Conservation (phyloP, 2,888 invertebrate species). For the Drosophila ustulata region DNA sequence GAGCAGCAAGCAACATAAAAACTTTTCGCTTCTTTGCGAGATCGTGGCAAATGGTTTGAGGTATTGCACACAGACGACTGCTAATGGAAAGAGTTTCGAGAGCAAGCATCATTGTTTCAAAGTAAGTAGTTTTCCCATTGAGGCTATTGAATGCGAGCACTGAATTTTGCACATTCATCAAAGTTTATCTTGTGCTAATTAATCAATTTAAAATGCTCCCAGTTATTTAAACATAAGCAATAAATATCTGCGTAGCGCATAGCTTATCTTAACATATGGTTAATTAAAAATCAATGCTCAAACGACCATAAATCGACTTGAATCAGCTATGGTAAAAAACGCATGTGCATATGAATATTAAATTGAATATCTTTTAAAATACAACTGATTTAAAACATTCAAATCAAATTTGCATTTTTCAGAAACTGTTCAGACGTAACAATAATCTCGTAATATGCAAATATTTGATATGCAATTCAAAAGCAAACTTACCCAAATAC, state of each 20-base stretch:
- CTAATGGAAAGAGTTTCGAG: constrained; percentile 14
- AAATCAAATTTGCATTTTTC: constrained; percentile 24
- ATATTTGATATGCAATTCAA: constrained; percentile 24
- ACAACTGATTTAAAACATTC: constrained; percentile 11
- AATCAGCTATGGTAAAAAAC: background rate
- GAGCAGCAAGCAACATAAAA: constrained; percentile 39
- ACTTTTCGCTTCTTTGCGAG: constrained; percentile 8
- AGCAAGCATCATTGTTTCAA: constrained; percentile 10
- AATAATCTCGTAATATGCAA: constrained; percentile 19
- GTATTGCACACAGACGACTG: constrained; percentile 2
- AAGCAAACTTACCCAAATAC: constrained; percentile 28
- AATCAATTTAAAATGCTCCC: background rate
- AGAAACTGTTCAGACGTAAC: constrained; percentile 8
- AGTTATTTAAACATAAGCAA: background rate
- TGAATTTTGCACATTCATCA: background rate
- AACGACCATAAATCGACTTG: constrained; percentile 2
- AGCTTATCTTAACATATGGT: background rate
- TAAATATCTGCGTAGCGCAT: background rate
- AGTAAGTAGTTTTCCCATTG: constrained; percentile 17
- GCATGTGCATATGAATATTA: constrained; percentile 4
- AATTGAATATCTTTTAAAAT: constrained; percentile 8
- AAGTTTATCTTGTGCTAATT: background rate
- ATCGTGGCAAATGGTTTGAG: constrained; percentile 22
- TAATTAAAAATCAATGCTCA: constrained; percentile 1
- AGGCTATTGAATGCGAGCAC: constrained; percentile 1